A percentile compares a stretch with the other conserved stretches of the same genome.
Conservation (phyloP, 2,888 invertebrate genomes). For the Apomyelois bistriatella region DNA sequence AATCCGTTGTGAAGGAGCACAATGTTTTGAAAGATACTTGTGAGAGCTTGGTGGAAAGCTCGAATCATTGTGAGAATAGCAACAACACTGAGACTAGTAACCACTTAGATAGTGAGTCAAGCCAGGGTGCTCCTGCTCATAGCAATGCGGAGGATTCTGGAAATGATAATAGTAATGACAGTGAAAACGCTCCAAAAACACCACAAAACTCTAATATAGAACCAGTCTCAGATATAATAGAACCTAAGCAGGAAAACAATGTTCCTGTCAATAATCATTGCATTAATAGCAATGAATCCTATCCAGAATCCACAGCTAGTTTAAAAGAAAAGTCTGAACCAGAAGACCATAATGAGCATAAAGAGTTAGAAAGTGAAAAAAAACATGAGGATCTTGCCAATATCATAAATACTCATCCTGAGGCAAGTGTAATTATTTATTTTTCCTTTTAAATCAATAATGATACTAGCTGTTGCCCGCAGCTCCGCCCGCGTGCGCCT, state of each 20-base stretch:
- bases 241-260: conserved; percentile 26
- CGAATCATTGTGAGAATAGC: conserved; percentile 34
- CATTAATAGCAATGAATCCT: conserved; percentile 41
- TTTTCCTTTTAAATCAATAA: neutral
- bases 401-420: conserved; percentile 5
- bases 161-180: conserved; percentile 26
- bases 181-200: conserved; percentile 17
- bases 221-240: conserved; percentile 19
- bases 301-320: conserved; percentile 31
- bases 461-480: too few species aligned
- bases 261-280: conserved; percentile 30
- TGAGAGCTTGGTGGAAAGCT: conserved; percentile 26
- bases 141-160: conserved; percentile 21
- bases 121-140: conserved; percentile 17
- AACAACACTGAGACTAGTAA: conserved; percentile 32
- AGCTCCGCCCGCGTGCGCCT: too few species aligned
- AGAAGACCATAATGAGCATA: conserved; percentile 21
- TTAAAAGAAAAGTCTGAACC: conserved; percentile 31
- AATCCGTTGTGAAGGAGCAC: conserved; percentile 24
- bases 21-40: conserved; percentile 26
- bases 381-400: neutral
- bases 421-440: neutral
- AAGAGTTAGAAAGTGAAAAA: conserved; percentile 16
- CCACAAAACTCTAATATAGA: neutral
- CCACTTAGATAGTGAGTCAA: conserved; percentile 27